phyloP scores from a whole-genome alignment of 2,888 invertebrate species.

The Bhutanitis thaidina region DNA sequence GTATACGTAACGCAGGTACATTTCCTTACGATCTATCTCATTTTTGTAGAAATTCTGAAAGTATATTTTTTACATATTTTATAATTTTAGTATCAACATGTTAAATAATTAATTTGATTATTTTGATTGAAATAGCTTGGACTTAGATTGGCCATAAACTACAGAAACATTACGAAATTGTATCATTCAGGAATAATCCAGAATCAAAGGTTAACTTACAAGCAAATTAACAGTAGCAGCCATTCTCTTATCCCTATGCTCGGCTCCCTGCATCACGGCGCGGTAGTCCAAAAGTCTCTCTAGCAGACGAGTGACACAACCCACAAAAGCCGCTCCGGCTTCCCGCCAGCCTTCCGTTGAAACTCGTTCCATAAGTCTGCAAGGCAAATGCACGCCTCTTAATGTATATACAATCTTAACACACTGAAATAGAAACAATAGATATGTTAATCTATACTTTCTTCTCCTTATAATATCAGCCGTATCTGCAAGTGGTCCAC shows the following conservation, averaged over 20 bases:
- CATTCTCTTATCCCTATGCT: conserved; percentile 97
- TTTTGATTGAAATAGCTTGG: too few species aligned
- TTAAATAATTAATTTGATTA: too few species aligned
- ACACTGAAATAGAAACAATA: too few species aligned
- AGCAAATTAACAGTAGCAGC: conserved; percentile 96
- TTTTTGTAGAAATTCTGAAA: conserved; percentile 96
- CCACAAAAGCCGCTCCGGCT: conserved; percentile 94
- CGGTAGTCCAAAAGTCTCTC: conserved; percentile 96
- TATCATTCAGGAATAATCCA: too few species aligned
- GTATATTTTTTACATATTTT: neutral
- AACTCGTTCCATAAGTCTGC: conserved; percentile 90
- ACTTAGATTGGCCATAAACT: too few species aligned
- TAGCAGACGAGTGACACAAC: conserved; percentile 92
- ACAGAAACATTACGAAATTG: too few species aligned
- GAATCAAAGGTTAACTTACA: conserved; percentile 61
- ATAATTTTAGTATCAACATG: too few species aligned
- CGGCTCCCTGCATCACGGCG: conserved; percentile 96
- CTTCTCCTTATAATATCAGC: too few species aligned
- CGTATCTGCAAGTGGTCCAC: too few species aligned
- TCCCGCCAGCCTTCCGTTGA: conserved; percentile 94
- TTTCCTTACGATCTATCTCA: conserved; percentile 96
- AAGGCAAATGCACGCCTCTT: neutral
- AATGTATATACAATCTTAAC: too few species aligned
- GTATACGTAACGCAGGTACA: conserved; percentile 97
- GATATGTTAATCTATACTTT: too few species aligned